Percentiles rank a stretch among this genome's conserved stretches.
Evolutionary conservation across 2,888 invertebrate genomes (phyloP).

Genomic region (Protophormia terraenovae): DNA sequence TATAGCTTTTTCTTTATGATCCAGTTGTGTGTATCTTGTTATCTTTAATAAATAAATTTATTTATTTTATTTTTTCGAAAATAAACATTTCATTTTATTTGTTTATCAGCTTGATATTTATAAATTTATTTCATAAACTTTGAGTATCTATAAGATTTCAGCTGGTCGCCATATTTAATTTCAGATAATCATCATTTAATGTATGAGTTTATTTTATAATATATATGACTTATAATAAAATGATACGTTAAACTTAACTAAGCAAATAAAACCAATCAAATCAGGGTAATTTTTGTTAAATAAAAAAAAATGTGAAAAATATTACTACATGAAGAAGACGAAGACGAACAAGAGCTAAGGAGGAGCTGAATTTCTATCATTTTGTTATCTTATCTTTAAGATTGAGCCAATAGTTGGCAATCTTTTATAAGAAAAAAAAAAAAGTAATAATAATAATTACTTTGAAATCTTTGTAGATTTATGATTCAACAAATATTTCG

Average conservation of each 20-base stretch:
- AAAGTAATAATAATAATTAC: conserved; percentile 43
- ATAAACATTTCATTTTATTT: conserved; percentile 36
- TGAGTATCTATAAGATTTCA: conserved; percentile 11
- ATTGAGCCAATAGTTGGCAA: conserved; percentile 61
- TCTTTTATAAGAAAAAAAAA: conserved; percentile 25
- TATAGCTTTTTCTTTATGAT: background rate
- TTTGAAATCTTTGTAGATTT: conserved; percentile 65
- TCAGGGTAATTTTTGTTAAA: conserved; percentile 51
- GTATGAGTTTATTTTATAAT: conserved; percentile 31
- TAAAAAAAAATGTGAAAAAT: background rate
- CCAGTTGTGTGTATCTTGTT: too few species aligned
- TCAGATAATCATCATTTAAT: conserved; percentile 46
- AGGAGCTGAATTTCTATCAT: conserved; percentile 29
- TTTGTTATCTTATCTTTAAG: conserved; percentile 52
- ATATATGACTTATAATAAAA: conserved; percentile 26
- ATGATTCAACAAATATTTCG: conserved; percentile 63
- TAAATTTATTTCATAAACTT: background rate
- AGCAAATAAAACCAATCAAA: conserved; percentile 68
- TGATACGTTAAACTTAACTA: conserved; percentile 44
- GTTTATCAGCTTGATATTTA: conserved; percentile 16
- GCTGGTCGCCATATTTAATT: conserved; percentile 63
- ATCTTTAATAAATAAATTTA: conserved; percentile 28
- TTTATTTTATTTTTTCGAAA: too few species aligned
- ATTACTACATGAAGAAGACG: background rate
- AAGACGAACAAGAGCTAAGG: background rate